Evolutionary conservation across 2,113 vertebrate genomes (phyloP), one percentile per base, ranked within the genome.

Genomic region (Orycteropus afer): DNA sequence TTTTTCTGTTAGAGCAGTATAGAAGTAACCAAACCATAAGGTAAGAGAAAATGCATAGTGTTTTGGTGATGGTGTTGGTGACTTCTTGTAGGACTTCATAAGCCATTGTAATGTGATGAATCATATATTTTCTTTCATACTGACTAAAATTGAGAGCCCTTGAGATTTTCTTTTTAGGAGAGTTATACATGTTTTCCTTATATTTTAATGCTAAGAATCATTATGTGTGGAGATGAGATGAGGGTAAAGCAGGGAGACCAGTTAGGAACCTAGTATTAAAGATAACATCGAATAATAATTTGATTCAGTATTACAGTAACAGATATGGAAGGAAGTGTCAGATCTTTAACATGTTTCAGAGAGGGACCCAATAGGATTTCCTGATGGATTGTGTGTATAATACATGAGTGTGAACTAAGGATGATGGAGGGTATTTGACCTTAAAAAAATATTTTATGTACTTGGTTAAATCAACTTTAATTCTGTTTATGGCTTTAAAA

Each of bases 371-470:
- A 2, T 42, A 84, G 53, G 27, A 73, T 79, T n/a, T n/a, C n/a
- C n/a, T n/a, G n/a, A n/a, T n/a, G n/a, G n/a, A n/a, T n/a, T n/a
- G n/a, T n/a, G n/a, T 57, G 25, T 76, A 51, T 59, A 59, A 47
- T 90, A 14, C 37, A 57, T n/a, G 15, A 71, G 65, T 49, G 25
- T 78, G 15, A 42, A 81, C n/a, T 89, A 61, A 32, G 34, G 13
- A 20, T 88, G 11, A n/a, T 32, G 73, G 65, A 89, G 82, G 12
- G 40, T 76, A 63, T 8, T 80, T 93, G 40, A 20, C 55, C n/a
- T 82, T 42, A n/a, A 86, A 59, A 11, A 92, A 37, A 94, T 89
- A 12, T 92, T 89, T 63, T 42, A 67, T 80, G 29, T 77, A 32
- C 27, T 82, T 77, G 29, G 40, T 76, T 23, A 84, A 90, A 63